These are phyloP conservation scores for Cataglyphis livida DNA, from an alignment of 2,888 invertebrate species.

Conservation along the genomic window DNA sequence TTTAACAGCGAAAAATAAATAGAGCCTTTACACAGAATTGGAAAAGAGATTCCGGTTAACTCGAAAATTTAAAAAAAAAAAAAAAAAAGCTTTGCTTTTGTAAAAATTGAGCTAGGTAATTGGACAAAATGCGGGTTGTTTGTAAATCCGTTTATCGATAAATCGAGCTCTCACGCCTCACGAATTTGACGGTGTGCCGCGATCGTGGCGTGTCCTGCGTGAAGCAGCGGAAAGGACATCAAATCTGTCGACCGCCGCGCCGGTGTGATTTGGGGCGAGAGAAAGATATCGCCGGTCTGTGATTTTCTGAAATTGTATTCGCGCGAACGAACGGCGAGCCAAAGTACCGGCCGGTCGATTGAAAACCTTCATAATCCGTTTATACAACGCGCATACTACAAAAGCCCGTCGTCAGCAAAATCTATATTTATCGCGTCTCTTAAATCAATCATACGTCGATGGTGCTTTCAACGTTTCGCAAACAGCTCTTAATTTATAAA, in stretches of 20 bases:
- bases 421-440: constrained; percentile 51
- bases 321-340: constrained; percentile 47
- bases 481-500: constrained; percentile 51
- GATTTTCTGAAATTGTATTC: constrained; percentile 52
- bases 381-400: constrained; percentile 34
- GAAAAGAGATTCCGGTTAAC: constrained; percentile 12
- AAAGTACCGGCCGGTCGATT: constrained; percentile 38
- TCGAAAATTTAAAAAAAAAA: background rate
- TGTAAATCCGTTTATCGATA: constrained; percentile 61
- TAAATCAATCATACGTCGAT: constrained; percentile 49
- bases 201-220: constrained; percentile 29
- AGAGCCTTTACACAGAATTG: constrained; percentile 13
- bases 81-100: constrained; percentile 31
- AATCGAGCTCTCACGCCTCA: constrained; percentile 53
- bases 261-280: constrained; percentile 51
- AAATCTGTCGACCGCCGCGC: constrained; percentile 17
- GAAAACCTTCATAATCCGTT: constrained; percentile 56
- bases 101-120: constrained; percentile 31
- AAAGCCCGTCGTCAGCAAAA: constrained; percentile 43
- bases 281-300: constrained; percentile 38
- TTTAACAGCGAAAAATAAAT: constrained; percentile 10
- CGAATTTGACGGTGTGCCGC: constrained; percentile 28
- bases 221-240: constrained; percentile 32
- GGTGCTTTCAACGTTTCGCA: constrained; percentile 33
- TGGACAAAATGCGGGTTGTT: constrained; percentile 42